Conservation (phyloP, 2,113 vertebrate genomes). For the Python bivittatus region DNA sequence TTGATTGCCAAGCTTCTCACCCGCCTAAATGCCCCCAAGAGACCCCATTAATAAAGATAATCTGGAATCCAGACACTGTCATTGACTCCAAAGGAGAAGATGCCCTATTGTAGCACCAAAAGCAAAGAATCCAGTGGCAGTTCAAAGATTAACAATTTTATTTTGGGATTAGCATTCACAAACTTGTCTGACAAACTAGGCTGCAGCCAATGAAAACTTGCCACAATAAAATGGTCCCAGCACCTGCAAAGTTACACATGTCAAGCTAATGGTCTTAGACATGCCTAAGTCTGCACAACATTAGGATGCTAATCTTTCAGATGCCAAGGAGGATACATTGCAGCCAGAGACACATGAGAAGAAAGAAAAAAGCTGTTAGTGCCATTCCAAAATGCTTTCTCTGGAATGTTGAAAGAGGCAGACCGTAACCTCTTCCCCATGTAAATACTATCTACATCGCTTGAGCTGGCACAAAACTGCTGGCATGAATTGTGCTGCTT, state of each 20-base stretch:
- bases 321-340: no score
- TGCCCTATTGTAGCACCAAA: not conserved
- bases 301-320: not conserved
- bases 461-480: not conserved
- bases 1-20: constrained; percentile 20
- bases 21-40: not conserved
- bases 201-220: not conserved
- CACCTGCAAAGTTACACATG: not conserved
- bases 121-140: not conserved
- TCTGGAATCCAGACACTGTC: not conserved
- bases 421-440: not conserved
- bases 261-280: not conserved
- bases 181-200: not conserved
- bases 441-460: not conserved
- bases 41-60: not conserved
- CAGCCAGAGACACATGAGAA: not conserved
- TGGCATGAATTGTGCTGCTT: not conserved
- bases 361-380: not conserved
- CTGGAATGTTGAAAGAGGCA: constrained; percentile 39
- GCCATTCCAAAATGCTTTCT: not conserved
- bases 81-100: no score
- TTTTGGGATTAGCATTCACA: not conserved
- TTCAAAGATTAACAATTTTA: not conserved
- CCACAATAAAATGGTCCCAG: not conserved
- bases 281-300: not conserved